A percentile compares a stretch with the other conserved stretches of the same genome.
Evolutionary conservation across 2,888 invertebrate genomes (phyloP).

Genomic region (Arrhopalites spinosus): DNA sequence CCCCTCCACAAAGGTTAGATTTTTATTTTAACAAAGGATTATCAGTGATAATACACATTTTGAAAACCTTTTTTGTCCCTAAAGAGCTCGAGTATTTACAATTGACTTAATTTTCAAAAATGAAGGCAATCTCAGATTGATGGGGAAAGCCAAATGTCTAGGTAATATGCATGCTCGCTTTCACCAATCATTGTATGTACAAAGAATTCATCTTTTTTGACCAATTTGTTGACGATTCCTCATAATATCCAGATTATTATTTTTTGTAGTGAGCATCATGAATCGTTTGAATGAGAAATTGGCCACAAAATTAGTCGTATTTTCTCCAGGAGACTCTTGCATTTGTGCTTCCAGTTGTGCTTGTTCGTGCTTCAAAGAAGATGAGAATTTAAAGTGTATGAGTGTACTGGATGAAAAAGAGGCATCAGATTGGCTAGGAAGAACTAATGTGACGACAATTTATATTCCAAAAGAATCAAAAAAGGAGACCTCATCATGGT

Average conservation of each 20-base stretch:
- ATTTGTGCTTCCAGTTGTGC: constrained; percentile 12
- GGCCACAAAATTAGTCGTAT: constrained; percentile 3
- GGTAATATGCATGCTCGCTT: too few relatives aligned
- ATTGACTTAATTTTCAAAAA: constrained; percentile 14
- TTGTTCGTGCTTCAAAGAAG: constrained; percentile 11
- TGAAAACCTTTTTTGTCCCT: too few relatives aligned
- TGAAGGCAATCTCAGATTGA: not conserved
- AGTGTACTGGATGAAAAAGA: not conserved
- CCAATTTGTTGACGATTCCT: too few relatives aligned
- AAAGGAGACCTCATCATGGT: too few relatives aligned
- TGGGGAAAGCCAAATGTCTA: not conserved
- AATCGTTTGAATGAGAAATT: constrained; percentile 22
- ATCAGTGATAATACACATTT: too few relatives aligned
- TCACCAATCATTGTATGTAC: too few relatives aligned
- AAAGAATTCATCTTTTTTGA: constrained; percentile 2
- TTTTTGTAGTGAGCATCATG: constrained; percentile 14
- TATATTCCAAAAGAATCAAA: not conserved
- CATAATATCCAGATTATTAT: too few relatives aligned
- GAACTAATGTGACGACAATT: not conserved
- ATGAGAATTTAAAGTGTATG: constrained; percentile 4
- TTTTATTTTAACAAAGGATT: too few relatives aligned
- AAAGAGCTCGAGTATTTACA: not conserved
- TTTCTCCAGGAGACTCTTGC: constrained; percentile 27
- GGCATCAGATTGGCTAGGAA: constrained; percentile 6
- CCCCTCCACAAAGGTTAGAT: constrained; percentile 18